Evolutionary conservation across 2,888 invertebrate species (phyloP).

Genomic region (Melipona beecheii): DNA sequence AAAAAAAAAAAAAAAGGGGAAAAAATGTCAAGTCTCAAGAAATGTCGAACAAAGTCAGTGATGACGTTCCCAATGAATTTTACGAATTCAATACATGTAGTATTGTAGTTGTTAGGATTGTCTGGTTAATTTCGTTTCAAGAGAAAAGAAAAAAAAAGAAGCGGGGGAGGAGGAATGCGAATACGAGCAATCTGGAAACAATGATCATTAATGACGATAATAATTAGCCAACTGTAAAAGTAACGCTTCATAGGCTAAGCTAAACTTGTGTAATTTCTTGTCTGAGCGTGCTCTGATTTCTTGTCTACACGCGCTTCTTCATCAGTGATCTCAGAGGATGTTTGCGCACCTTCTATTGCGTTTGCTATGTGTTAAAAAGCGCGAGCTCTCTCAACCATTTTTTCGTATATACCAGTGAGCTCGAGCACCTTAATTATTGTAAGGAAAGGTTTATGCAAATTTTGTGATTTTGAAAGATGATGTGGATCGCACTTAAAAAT

Average conservation of each 20-base stretch:
- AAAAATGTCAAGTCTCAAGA: slow-evolving; percentile 69
- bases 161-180: neutral
- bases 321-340: slow-evolving; percentile 57
- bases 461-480: slow-evolving; percentile 8
- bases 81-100: slow-evolving; percentile 47
- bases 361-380: slow-evolving; percentile 32
- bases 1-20: too few relatives aligned
- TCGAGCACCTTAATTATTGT: slow-evolving; percentile 44
- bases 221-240: slow-evolving; percentile 53
- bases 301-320: slow-evolving; percentile 42
- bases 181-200: slow-evolving; percentile 11
- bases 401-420: slow-evolving; percentile 25
- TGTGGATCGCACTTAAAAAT: neutral
- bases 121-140: slow-evolving; percentile 46
- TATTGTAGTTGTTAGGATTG: slow-evolving; percentile 44
- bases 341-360: slow-evolving; percentile 36
- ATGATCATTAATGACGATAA: slow-evolving; percentile 46
- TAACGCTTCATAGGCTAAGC: slow-evolving; percentile 61
- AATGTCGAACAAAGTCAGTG: slow-evolving; percentile 52
- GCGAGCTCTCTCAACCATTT: slow-evolving; percentile 25
- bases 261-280: slow-evolving; percentile 41
- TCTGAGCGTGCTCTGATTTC: slow-evolving; percentile 34
- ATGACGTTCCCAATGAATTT: slow-evolving; percentile 50
- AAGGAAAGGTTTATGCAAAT: slow-evolving; percentile 55
- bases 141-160: too few relatives aligned